A percentile compares a stretch with the other conserved stretches of the same genome.
Evolutionary conservation across 2,797 vertebrate genomes (phyloP).

Genomic region (Enteromius paludinosus): DNA sequence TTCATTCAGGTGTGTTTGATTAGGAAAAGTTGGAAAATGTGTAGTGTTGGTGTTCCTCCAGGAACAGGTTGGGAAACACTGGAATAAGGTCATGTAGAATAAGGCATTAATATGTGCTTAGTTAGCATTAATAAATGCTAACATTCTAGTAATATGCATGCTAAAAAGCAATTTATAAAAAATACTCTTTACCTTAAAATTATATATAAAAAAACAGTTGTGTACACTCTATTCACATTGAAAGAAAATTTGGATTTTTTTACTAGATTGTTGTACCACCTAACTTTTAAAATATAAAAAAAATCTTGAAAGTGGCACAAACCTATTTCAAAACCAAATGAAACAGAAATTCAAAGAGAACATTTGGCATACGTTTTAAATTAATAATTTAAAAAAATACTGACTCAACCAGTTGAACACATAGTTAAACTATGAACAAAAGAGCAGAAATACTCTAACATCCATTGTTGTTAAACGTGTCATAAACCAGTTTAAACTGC

Average conservation of each 20-base stretch:
- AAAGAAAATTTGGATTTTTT: neutral
- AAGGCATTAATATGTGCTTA: too few species aligned
- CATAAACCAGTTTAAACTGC: conserved; percentile 33
- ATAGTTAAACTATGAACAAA: conserved; percentile 3
- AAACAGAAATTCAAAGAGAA: neutral
- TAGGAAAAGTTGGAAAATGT: too few species aligned
- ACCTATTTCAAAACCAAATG: conserved; percentile 2
- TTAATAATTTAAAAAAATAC: neutral
- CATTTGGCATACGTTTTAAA: neutral
- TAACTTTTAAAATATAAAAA: neutral
- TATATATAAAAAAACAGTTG: neutral
- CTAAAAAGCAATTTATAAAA: neutral
- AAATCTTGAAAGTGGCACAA: neutral
- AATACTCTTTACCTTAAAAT: neutral
- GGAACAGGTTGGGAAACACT: too few species aligned
- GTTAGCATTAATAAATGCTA: too few species aligned
- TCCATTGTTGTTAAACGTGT: neutral
- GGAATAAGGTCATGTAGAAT: too few species aligned
- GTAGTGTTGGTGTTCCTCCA: too few species aligned
- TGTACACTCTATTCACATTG: neutral
- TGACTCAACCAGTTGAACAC: neutral
- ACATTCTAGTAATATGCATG: too few species aligned
- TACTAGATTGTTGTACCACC: neutral
- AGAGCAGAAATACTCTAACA: neutral
- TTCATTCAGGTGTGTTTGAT: too few species aligned